Evolutionary conservation across 2,113 vertebrate species (phyloP), one percentile per base, ranked within the genome.

Genomic region (Coracopsis vasa): DNA sequence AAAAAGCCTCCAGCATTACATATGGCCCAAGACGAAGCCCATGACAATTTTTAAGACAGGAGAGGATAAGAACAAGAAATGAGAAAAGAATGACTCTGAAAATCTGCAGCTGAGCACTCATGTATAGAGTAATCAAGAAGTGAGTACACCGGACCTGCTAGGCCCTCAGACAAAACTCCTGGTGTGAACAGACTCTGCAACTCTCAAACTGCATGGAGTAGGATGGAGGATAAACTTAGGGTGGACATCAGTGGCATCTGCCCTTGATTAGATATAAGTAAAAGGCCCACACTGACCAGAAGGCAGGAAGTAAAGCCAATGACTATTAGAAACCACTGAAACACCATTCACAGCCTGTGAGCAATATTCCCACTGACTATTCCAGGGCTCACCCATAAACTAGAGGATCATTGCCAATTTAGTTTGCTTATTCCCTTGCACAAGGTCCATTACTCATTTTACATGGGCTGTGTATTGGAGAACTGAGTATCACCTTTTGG

Each of bases 401-500:
- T 45, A 81, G 66, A 66, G 77, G 45, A 84, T 54, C 7, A 16
- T 35, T 80, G 92, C 73, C 91, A 94, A 73, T 61, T 77, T 11
- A 53, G 73, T 78, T 93, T 93, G 80, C 85, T 95, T 93, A 92
- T 85, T 95, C 93, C 88, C 58, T 81, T 80, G 77, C 77, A 96
- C 51, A 91, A 94, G 45, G 58, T 29, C 88, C 66, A 75, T 91
- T 91, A 91, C 86, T 91, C 78, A 92, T 85, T 94, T 96, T 51
- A 66, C 91, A 89, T 41, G 24, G 88, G 61, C 56, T 85, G 65
- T 33, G 58, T 48, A 86, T 65, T 88, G 90, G 77, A 92, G 73
- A 87, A 95, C n/a, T 92, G 73, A 96, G 50, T 77, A 93, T 82
- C 74, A 95, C 69, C 85, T 86, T 95, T 91, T 91, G 82, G 83